Evolutionary conservation across 1,140 invertebrate species (phyloP).

Genomic region (Drosophila ercepeae): DNA sequence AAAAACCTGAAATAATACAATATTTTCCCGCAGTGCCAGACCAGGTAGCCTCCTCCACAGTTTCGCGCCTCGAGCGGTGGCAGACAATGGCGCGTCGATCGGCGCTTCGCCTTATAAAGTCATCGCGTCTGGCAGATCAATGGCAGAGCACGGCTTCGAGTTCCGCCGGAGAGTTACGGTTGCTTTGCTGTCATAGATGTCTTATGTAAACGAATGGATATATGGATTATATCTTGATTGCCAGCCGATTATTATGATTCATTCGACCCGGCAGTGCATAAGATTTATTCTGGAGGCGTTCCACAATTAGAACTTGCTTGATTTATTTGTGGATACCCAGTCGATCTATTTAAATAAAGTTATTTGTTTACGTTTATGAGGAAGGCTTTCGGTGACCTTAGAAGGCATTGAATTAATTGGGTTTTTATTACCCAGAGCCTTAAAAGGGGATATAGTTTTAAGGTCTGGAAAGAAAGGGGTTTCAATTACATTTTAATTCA

Average conservation of each 20-base stretch:
- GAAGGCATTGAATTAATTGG: conserved; percentile 20
- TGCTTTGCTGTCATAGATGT: conserved; percentile 37
- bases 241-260: conserved; percentile 42
- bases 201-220: conserved; percentile 22
- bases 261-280: conserved; percentile 25
- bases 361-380: conserved; percentile 4
- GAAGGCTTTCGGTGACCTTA: conserved; percentile 5
- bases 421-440: conserved; percentile 19
- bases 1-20: not conserved
- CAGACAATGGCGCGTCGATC: conserved; percentile 58
- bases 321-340: conserved; percentile 23
- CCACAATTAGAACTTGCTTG: conserved; percentile 30
- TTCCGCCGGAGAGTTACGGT: conserved; percentile 30
- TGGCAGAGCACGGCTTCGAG: conserved; percentile 13
- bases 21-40: conserved; percentile 5
- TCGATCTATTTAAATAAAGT: conserved; percentile 29
- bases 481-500: too few relatives aligned
- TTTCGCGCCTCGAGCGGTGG: conserved; percentile 32
- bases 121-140: conserved; percentile 47
- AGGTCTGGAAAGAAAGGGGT: not conserved
- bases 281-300: conserved; percentile 23
- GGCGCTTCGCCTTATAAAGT: conserved; percentile 65
- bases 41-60: conserved; percentile 58
- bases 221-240: conserved; percentile 39
- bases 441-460: conserved; percentile 1